phyloP scores from a whole-genome alignment of 2,113 vertebrate species.

The Rhizomys pruinosus region DNA sequence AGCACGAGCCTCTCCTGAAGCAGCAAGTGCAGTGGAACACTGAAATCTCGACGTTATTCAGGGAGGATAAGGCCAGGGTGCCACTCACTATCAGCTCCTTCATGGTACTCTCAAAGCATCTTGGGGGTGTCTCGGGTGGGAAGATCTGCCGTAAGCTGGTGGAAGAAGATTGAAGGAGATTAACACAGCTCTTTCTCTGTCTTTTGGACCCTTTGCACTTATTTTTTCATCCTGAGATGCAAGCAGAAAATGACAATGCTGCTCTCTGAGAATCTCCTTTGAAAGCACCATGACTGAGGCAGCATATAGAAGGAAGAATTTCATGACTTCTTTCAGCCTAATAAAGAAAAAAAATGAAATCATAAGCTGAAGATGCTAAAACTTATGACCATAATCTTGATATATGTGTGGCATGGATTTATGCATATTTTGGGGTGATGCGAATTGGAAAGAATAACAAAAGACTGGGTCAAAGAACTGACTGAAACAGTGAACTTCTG shows the following conservation, averaged over 20 bases:
- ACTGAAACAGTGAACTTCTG: too few species aligned
- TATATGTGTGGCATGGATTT: too few species aligned
- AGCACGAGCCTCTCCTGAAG: background rate
- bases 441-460: too few species aligned
- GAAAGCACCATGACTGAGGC: too few species aligned
- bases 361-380: too few species aligned
- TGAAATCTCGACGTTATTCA: background rate
- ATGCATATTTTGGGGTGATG: too few species aligned
- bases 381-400: too few species aligned
- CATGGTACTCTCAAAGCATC: background rate
- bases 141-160: background rate
- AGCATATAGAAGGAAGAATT: too few species aligned
- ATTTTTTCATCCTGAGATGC: constrained; percentile 2
- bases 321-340: too few species aligned
- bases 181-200: background rate
- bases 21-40: accelerated
- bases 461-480: too few species aligned
- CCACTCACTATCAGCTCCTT: background rate
- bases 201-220: background rate
- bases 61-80: background rate
- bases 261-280: background rate
- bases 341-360: too few species aligned
- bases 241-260: background rate
- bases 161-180: too few species aligned
- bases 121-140: background rate